Evolutionary conservation across 2,113 vertebrate genomes (phyloP).

Genomic region (Sylvietta virens): DNA sequence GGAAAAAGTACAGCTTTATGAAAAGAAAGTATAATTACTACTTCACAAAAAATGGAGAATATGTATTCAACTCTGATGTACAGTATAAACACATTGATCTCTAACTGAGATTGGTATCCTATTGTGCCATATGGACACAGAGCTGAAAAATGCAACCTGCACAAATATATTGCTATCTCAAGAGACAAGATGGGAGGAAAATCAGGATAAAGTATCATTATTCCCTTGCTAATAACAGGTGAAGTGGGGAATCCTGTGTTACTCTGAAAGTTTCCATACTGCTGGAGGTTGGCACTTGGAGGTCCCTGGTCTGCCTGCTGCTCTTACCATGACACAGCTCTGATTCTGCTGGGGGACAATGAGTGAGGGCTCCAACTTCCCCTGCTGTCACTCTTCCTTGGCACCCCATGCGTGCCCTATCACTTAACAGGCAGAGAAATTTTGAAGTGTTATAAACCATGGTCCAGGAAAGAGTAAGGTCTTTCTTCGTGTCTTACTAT

Average conservation of each 20-base stretch:
- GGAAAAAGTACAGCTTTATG: not conserved
- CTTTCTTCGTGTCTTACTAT: not conserved
- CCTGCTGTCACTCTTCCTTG: not conserved
- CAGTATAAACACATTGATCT: not conserved
- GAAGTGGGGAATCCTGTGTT: not conserved
- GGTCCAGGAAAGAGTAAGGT: not conserved
- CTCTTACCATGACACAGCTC: not conserved
- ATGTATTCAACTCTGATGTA: not conserved
- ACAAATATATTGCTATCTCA: not conserved
- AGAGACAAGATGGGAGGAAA: not conserved
- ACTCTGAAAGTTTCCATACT: not conserved
- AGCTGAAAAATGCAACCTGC: not conserved
- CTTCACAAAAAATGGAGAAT: not conserved
- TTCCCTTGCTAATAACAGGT: not conserved
- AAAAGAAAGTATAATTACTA: not conserved
- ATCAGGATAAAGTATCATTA: not conserved
- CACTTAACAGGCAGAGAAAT: not conserved
- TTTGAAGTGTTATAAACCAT: not conserved
- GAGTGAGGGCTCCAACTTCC: not conserved
- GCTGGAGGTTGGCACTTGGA: not conserved
- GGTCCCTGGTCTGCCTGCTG: not conserved
- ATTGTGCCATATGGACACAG: not conserved
- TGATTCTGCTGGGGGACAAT: not conserved
- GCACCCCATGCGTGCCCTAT: accelerated
- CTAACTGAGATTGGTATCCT: not conserved